Base-by-base conservation (phyloP, 1,140 invertebrate species). In the Drosophila rhopaloa region DNA sequence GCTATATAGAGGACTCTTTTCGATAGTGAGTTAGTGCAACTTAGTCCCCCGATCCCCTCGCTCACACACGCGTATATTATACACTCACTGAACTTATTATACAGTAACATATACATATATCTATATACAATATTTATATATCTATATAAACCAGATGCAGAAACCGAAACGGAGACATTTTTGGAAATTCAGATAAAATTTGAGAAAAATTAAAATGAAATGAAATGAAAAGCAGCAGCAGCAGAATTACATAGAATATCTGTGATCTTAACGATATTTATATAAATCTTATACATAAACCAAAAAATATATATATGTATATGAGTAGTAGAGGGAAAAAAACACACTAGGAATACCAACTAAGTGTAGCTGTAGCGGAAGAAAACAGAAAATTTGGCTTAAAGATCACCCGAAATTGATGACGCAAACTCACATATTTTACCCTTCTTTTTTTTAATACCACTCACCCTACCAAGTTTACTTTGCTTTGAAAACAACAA, bases 261-360 rank as follows among this genome's bases (percentile, higher is more conserved):
- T 92, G 91, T 92, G 91, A 92, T 92, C 91, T 92, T 91, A 90
- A 88, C 76, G 88, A 92, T 91, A 92, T 91, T 91, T 88, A 90
- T 65, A 74, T 76, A 76, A 76, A 76, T 38, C 74, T 61, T 80
- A 80, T 70, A 70, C 51, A 80, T 48, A 68, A 76, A 76, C 50
- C 48, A 59, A 65, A 40, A 68, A 60, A 73, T 74, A 85, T 48
- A 60, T 57, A 65, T 58, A 65, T 72, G 65, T 71, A 65, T 75
- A 70, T 80, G 72, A 74, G 55, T 67, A 79, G 59, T 65, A 79
- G 55, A 75, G 53, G 55, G 47, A 66, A 73, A 75, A 62, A 32
- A 58, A 71, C 37, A 73, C 27, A 65, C 37, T 74, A 75, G 51
- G 37, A 48, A 50, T 71, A 71, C 66, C 48, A 70, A 24, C 48